These are phyloP conservation scores for Meteorus cinctellus DNA, from an alignment of 2,888 invertebrate species.

Conservation along the genomic window DNA sequence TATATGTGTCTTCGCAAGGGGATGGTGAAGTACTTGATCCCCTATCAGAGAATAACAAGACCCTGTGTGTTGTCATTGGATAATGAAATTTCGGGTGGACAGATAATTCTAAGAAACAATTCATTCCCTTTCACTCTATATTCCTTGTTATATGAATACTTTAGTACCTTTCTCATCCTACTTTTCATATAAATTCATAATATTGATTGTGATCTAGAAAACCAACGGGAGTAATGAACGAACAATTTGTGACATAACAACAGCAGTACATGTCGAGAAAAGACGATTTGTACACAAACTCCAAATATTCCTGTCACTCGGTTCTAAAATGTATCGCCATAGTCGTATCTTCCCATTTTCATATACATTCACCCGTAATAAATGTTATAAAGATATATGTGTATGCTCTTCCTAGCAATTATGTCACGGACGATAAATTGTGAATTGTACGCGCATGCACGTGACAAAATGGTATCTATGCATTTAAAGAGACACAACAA, in stretches of 20 bases:
- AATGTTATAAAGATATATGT: neutral
- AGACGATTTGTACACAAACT: neutral
- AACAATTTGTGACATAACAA: neutral
- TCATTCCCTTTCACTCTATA: neutral
- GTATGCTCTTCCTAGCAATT: neutral
- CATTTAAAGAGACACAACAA: conserved; percentile 50
- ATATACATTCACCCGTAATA: neutral
- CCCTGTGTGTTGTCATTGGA: conserved; percentile 4
- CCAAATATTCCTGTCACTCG: neutral
- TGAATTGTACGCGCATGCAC: conserved; percentile 53
- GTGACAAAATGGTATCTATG: neutral
- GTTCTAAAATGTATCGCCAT: neutral
- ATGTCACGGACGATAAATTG: conserved; percentile 63
- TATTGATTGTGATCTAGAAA: neutral
- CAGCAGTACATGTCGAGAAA: too few species aligned
- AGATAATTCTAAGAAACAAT: neutral
- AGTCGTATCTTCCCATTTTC: neutral
- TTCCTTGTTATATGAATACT: neutral
- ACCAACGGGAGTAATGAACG: neutral
- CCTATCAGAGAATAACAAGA: conserved; percentile 37
- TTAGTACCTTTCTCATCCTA: neutral
- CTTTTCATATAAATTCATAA: neutral
- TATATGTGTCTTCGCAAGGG: neutral
- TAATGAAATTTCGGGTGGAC: conserved; percentile 37
- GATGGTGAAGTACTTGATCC: conserved; percentile 28